Percentiles rank a stretch among this genome's conserved stretches.
Evolutionary conservation across 2,888 invertebrate genomes (phyloP).

Genomic region (Drosophila peninsularis): DNA sequence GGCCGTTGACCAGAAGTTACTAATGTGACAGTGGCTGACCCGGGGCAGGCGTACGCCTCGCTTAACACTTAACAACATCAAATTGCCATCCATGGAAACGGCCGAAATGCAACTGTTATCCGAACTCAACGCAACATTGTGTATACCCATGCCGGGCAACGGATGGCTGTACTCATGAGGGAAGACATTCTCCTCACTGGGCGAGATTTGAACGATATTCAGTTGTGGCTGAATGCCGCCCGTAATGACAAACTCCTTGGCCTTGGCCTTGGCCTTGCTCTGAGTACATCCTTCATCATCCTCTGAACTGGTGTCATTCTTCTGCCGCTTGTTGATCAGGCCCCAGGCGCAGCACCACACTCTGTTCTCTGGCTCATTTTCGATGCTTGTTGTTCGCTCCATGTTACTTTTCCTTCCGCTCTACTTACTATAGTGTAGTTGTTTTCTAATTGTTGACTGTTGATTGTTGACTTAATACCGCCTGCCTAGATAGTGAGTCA

Average conservation of each 20-base stretch:
- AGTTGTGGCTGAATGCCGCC: conserved; percentile 28
- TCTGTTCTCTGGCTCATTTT: conserved; percentile 1
- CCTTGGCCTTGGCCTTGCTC: neutral
- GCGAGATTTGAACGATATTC: conserved; percentile 17
- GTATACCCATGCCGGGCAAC: conserved; percentile 40
- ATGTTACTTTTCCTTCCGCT: conserved; percentile 10
- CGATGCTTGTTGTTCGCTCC: conserved; percentile 14
- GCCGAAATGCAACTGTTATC: conserved; percentile 40
- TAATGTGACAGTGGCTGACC: conserved; percentile 24
- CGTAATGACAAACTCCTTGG: conserved; percentile 41
- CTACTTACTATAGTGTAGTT: neutral
- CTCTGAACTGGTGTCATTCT: neutral
- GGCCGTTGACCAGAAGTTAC: conserved; percentile 47
- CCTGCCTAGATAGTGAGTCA: neutral
- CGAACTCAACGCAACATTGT: conserved; percentile 35
- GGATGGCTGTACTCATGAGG: conserved; percentile 15
- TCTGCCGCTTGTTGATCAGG: neutral
- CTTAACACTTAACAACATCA: conserved; percentile 27
- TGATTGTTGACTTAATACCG: neutral
- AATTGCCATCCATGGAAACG: conserved; percentile 38
- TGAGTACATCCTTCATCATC: neutral
- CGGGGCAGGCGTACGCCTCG: conserved; percentile 24
- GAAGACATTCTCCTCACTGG: conserved; percentile 13
- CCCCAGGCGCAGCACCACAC: conserved; percentile 52
- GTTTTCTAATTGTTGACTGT: conserved; percentile 1